Base-by-base conservation (phyloP, 2,113 vertebrate species). In the Hemicordylus capensis region DNA sequence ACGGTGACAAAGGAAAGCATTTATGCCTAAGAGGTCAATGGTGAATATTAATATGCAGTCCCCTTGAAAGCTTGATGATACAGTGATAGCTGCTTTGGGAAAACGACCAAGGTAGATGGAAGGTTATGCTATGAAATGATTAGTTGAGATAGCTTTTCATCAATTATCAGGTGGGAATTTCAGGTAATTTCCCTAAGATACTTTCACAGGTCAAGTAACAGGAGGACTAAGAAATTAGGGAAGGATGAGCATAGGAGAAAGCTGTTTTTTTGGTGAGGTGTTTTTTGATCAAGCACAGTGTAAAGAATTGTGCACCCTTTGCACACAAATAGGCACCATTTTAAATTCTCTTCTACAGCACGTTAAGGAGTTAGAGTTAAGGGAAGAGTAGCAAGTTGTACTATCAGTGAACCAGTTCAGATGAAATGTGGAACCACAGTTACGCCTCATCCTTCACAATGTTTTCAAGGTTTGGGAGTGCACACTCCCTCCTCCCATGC, bases 91-190 rank as follows among this genome's bases (percentile, higher is more conserved):
- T 81, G 19, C 74, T 61, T 28, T 79, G 12, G 1, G 3, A 51
- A 17, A 48, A 48, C 15, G 76, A 83, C 70, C 89, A 81, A 92
- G 88, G 80, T 91, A 89, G 80, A 92, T 86, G 80, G 80, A 93
- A 89, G 91, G 89, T 92, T 92, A 92, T 88, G 80, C 91, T 90
- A 70, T 26, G 80, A 58, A 42, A 59, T 93, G 92, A 91, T 93
- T 91, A 87, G 80, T 76, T 85, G 81, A 63, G 91, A 63, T 90
- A 80, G 86, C 92, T 92, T 90, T 91, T 67, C 63, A 90, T 83
- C 72, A 85, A 48, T 56, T 87, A 75, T 84, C 66, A 92, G 76
- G 87, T 85, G 76, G 83, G 85, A 89, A 90, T 87, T 89, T 69
- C 82, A 87, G 67, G 75, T 85, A 94, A 75, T 85, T 61, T 39